These are phyloP conservation scores for Aldabrachelys gigantea DNA, from an alignment of 2,113 vertebrate species.

Conservation along the genomic window DNA sequence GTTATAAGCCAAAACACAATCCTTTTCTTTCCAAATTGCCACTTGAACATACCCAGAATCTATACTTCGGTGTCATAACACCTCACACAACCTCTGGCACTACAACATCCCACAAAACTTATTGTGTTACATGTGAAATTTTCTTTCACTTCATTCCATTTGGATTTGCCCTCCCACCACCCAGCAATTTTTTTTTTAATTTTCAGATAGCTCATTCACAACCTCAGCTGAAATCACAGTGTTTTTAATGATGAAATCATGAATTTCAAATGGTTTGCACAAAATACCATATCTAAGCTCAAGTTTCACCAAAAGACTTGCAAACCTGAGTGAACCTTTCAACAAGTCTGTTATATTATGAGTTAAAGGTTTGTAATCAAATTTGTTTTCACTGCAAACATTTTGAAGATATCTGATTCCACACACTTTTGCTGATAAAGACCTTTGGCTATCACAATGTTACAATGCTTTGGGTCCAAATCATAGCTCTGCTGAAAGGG, in stretches of 20 bases:
- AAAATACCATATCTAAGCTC: neutral
- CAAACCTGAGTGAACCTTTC: neutral
- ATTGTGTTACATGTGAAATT: neutral
- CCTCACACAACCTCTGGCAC: neutral
- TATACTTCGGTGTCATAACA: neutral
- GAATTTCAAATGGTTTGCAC: neutral
- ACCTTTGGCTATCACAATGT: neutral
- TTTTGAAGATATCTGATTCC: slow-evolving; percentile 19
- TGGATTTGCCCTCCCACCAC: neutral
- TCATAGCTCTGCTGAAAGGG: neutral
- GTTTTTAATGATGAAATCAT: neutral
- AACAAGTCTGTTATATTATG: neutral
- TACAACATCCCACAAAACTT: neutral
- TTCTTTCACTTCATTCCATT: neutral
- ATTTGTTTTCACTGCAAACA: neutral
- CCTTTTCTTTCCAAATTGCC: neutral
- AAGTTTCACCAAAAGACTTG: slow-evolving; percentile 15
- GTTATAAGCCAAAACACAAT: neutral
- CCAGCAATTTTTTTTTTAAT: neutral
- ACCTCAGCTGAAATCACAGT: neutral
- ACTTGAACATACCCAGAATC: rapidly evolving
- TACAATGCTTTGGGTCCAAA: neutral
- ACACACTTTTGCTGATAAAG: neutral
- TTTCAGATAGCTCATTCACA: neutral
- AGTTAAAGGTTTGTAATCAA: neutral